Evolutionary conservation across 2,888 invertebrate species (phyloP).

Genomic region (Melanotus villosus): DNA sequence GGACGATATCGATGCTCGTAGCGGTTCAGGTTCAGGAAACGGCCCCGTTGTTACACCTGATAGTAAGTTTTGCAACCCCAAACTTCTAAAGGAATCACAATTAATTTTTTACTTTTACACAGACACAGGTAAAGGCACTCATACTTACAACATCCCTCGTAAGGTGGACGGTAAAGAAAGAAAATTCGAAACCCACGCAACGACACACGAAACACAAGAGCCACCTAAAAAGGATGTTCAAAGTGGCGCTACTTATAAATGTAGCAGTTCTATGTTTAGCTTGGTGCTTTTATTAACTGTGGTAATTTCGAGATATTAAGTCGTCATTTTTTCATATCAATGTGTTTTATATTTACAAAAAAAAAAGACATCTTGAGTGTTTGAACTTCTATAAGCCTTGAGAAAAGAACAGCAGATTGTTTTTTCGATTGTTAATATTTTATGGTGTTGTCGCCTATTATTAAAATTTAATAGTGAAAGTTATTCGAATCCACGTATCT

Average conservation of each 20-base stretch:
- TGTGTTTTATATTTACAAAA: too few relatives aligned
- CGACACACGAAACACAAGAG: constrained; percentile 13
- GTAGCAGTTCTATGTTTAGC: background rate
- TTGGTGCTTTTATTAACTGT: constrained; percentile 11
- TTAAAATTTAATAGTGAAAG: constrained; percentile 18
- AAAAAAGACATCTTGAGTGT: constrained; percentile 2
- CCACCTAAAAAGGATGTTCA: constrained; percentile 3
- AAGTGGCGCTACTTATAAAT: background rate
- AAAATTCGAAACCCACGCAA: background rate
- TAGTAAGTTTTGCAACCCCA: constrained; percentile 36
- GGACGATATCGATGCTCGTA: constrained; percentile 67
- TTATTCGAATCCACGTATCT: constrained; percentile 1
- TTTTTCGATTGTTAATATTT: constrained; percentile 17
- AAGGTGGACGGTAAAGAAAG: background rate
- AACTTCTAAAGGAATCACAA: too few relatives aligned
- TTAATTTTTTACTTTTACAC: too few relatives aligned
- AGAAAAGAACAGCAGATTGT: constrained; percentile 5
- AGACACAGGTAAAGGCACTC: background rate
- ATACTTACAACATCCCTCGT: background rate
- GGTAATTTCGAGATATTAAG: constrained; percentile 19
- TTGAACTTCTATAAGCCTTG: constrained; percentile 9
- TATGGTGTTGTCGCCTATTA: constrained; percentile 1
- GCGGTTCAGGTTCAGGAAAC: constrained; percentile 65
- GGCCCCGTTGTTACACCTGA: constrained; percentile 51
- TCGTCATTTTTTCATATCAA: constrained; percentile 18